Percentiles rank a stretch among this genome's conserved stretches.
Evolutionary conservation across 2,113 vertebrate genomes (phyloP).

Genomic region (Rhinopithecus roxellana): DNA sequence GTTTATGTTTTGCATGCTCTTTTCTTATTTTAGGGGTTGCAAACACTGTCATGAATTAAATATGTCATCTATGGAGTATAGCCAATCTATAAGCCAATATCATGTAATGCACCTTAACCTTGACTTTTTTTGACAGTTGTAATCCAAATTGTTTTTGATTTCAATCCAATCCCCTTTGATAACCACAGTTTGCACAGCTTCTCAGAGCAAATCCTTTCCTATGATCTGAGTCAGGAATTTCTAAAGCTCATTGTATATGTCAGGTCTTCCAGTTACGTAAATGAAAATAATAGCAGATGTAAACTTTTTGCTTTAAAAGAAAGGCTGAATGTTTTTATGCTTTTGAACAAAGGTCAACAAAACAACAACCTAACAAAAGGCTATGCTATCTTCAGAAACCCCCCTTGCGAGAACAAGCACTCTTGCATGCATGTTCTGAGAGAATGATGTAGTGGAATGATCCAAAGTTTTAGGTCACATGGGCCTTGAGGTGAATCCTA

Average conservation of each 20-base stretch:
- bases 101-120: neutral
- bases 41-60: constrained; percentile 17
- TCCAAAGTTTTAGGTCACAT: neutral
- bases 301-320: neutral
- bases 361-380: neutral
- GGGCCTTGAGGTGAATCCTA: neutral
- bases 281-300: neutral
- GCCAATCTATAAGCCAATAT: neutral
- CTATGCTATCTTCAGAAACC: neutral
- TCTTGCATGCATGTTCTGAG: neutral
- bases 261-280: neutral
- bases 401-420: neutral
- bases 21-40: neutral
- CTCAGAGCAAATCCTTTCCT: neutral
- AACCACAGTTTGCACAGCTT: neutral
- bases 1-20: neutral
- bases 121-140: neutral
- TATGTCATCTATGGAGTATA: neutral
- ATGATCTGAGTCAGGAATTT: neutral
- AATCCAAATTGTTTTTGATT: neutral
- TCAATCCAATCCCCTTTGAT: neutral
- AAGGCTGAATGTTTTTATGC: neutral
- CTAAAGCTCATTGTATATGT: neutral
- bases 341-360: neutral
- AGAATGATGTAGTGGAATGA: neutral